Base-by-base conservation (phyloP, 2,888 invertebrate species). In the Mimumesa dahlbomi region DNA sequence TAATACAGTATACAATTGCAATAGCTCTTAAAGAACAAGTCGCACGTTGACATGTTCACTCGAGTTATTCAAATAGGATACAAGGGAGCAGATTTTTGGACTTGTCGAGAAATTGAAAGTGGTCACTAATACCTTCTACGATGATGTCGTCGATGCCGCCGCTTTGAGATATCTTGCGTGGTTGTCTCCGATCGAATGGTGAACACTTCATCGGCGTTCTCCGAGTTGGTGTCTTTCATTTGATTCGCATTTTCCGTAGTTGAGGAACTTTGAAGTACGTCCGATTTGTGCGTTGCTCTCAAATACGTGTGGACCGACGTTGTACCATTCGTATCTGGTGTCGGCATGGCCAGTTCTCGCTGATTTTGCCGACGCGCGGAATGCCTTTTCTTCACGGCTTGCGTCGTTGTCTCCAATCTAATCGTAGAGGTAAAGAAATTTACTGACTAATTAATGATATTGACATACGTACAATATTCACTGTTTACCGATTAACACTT, bases 101-200 rank as follows among this genome's bases (percentile, higher is more conserved):
- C 7, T 7, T 2, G 29, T n/a, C 13, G n/a, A 38, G n/a, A 5
- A 38, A 38, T 14, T n/a, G 14, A n/a, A 1, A 14, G n/a, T 11
- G 31, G 14, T n/a, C 34, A 31, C 22, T 52, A 18, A 1, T 79
- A 79, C 79, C 77, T 77, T 71, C 57, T 75, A n/a, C 86, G 84
- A 73, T 85, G 85, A 70, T 88, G 87, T 42, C 87, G 84, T 38
- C 87, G 83, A 57, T 77, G 84, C 29, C 87, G 82, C 54, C 68
- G 75, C 53, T 75, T 82, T 65, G 65, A 77, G 52, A 43, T 38
- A 56, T 71, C 61, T 34, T 65, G 71, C 34, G 63, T 73, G 43
- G 34, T 69, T 43, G 31, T 69, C 54, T 73, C 70, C 40, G 68
- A 45, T 38, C 54, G 56, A 21, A 59, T n/a, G 14, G 66, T 59